Percentiles rank a stretch among this genome's conserved stretches.
These are phyloP conservation scores for Garra rufa DNA, from an alignment of 2,113 vertebrate genomes.

Conservation along the genomic window DNA sequence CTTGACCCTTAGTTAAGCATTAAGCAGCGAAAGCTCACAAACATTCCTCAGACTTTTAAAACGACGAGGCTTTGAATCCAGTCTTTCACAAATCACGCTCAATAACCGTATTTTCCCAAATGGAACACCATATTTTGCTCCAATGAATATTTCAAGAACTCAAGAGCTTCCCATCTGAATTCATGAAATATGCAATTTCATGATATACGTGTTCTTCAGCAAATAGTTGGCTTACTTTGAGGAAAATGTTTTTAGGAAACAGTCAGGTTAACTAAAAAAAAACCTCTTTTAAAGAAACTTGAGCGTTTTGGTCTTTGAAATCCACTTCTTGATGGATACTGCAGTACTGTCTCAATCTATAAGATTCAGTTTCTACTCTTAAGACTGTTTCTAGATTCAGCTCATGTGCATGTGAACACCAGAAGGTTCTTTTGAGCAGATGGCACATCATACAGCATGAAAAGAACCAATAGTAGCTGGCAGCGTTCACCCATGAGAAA, in stretches of 20 bases:
- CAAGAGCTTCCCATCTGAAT: not conserved
- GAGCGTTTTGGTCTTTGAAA: not conserved
- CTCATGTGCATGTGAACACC: constrained; percentile 6
- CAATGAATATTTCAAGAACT: constrained; percentile 10
- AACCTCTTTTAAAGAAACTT: not conserved
- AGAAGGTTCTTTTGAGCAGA: constrained; percentile 31
- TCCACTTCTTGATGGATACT: not conserved
- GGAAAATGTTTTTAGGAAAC: not conserved
- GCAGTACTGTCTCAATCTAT: not conserved
- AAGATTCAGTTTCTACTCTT: not conserved
- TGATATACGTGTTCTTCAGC: not conserved
- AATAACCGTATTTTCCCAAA: not conserved
- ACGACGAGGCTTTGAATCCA: not conserved
- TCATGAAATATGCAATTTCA: not conserved
- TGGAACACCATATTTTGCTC: constrained; percentile 4
- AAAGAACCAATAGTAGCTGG: constrained; percentile 5
- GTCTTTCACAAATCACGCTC: not conserved
- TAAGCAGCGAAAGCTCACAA: not conserved
- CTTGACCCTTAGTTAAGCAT: constrained; percentile 9
- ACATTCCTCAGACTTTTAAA: not conserved
- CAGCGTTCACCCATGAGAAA: constrained; percentile 2
- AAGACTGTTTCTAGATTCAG: constrained; percentile 6
- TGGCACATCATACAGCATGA: constrained; percentile 33
- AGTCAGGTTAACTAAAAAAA: not conserved
- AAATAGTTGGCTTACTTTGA: not conserved